Evolutionary conservation across 2,888 invertebrate species (phyloP).

Genomic region (Hyppa rectilinea): DNA sequence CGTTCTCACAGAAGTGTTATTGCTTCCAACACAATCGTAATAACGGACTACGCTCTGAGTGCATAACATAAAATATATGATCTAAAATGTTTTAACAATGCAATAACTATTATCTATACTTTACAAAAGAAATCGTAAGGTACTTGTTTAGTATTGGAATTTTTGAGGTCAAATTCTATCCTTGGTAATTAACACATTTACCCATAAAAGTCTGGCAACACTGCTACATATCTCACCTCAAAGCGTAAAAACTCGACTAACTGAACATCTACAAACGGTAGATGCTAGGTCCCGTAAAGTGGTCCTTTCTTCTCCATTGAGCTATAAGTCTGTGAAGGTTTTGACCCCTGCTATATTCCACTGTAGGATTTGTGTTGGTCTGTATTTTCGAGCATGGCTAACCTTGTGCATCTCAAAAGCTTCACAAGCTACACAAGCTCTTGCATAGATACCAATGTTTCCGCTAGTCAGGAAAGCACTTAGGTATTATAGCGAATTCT

Average conservation of each 20-base stretch:
- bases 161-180: background rate
- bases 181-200: background rate
- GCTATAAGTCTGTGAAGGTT: background rate
- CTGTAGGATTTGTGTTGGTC: background rate
- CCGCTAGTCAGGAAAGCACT: background rate
- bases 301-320: background rate
- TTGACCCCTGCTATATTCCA: background rate
- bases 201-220: background rate
- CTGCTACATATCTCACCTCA: background rate
- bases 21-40: slow-evolving; percentile 71
- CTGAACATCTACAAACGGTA: background rate
- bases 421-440: background rate
- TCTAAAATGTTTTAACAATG: slow-evolving; percentile 64
- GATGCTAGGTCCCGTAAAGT: slow-evolving; percentile 3
- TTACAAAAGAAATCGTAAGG: slow-evolving; percentile 29
- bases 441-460: background rate
- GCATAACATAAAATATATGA: slow-evolving; percentile 64
- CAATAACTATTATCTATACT: slow-evolving; percentile 43
- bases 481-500: background rate
- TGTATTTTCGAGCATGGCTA: background rate
- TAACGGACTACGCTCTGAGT: slow-evolving; percentile 57
- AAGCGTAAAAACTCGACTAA: background rate
- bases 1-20: slow-evolving; percentile 72
- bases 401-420: background rate
- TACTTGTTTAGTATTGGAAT: slow-evolving; percentile 43